Evolutionary conservation across 2,888 invertebrate species (phyloP).

Genomic region (Heteropelma amictum): DNA sequence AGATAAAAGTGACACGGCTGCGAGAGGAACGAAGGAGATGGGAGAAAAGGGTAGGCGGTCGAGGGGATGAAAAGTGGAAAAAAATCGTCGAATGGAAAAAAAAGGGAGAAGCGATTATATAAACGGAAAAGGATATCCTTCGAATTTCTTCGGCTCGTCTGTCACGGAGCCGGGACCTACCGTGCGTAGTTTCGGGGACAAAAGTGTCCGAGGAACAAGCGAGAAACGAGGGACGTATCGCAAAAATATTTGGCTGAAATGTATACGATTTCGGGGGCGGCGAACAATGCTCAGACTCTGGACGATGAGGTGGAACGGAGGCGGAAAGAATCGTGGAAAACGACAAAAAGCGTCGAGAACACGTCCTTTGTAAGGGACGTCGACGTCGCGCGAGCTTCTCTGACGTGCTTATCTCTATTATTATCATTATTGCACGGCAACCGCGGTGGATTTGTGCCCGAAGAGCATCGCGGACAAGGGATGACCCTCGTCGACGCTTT

Average conservation of each 20-base stretch:
- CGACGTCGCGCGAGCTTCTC: neutral
- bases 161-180: slow-evolving; percentile 18
- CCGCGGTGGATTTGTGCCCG: slow-evolving; percentile 14
- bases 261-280: no score
- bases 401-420: slow-evolving; percentile 10
- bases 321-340: no score
- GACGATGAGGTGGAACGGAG: slow-evolving; percentile 1
- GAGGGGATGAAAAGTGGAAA: neutral
- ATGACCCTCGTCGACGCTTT: slow-evolving; percentile 51
- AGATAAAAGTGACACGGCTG: neutral
- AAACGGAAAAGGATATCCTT: slow-evolving; percentile 34
- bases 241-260: neutral
- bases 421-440: slow-evolving; percentile 32
- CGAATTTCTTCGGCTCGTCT: slow-evolving; percentile 50
- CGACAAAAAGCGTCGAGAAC: slow-evolving; percentile 56
- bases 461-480: slow-evolving; percentile 17
- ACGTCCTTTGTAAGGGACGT: slow-evolving; percentile 47
- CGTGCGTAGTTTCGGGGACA: neutral
- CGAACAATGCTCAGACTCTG: no score
- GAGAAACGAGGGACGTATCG: neutral
- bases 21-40: neutral
- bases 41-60: neutral
- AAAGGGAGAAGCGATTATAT: slow-evolving; percentile 22
- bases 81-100: slow-evolving; percentile 2
- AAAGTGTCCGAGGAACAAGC: neutral